A percentile compares a stretch with the other conserved stretches of the same genome.
phyloP scores from a whole-genome alignment of 2,113 vertebrate genomes.

The Montifringilla adamsi region DNA sequence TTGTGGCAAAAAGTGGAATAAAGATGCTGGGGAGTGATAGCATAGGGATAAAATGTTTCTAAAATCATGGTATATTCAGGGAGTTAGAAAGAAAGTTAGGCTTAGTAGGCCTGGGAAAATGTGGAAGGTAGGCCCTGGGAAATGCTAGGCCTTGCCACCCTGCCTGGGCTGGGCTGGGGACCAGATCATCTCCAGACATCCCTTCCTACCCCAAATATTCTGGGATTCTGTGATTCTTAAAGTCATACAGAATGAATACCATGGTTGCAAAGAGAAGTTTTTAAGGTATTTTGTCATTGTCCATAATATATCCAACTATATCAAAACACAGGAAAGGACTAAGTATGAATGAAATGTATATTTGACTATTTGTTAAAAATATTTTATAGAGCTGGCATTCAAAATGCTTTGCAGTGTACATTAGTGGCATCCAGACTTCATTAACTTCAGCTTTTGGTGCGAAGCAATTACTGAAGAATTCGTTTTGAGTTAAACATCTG shows the following conservation, averaged over 20 bases:
- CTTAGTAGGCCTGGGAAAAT: too few species aligned
- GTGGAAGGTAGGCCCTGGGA: too few species aligned
- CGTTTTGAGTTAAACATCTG: neutral
- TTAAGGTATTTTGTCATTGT: neutral
- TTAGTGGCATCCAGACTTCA: neutral
- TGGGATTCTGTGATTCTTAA: neutral
- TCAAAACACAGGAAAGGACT: neutral
- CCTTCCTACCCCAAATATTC: accelerated
- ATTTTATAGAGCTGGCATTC: neutral
- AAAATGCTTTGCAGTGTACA: neutral
- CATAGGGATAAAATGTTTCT: too few species aligned
- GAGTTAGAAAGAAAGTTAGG: too few species aligned
- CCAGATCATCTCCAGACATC: too few species aligned
- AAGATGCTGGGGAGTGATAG: neutral
- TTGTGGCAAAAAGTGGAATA: neutral
- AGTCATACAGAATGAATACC: neutral
- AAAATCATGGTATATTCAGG: too few species aligned
- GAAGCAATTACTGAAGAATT: neutral
- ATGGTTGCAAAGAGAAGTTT: neutral
- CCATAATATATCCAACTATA: too few species aligned
- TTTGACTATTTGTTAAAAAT: neutral
- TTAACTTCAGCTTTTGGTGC: neutral
- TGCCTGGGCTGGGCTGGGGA: too few species aligned
- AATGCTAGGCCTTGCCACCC: too few species aligned
- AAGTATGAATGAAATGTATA: neutral